phyloP scores from a whole-genome alignment of 2,888 invertebrate genomes.

The Nomada lathburiana region DNA sequence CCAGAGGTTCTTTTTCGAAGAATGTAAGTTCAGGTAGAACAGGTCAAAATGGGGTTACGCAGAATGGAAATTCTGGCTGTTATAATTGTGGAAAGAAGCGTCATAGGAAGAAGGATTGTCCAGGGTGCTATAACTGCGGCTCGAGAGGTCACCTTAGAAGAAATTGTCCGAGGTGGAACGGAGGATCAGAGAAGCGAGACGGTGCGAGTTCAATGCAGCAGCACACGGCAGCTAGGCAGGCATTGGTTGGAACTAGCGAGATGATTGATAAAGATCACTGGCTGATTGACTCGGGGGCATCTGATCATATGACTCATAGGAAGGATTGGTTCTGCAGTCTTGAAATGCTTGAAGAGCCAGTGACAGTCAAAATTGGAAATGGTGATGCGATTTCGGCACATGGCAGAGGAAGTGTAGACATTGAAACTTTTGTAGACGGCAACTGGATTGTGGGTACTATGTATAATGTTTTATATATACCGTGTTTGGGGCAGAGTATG shows the following conservation, averaged over 20 bases:
- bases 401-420: neutral
- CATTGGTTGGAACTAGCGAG: neutral
- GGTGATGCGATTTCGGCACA: neutral
- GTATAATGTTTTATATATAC: neutral
- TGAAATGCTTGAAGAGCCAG: neutral
- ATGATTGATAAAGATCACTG: neutral
- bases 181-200: neutral
- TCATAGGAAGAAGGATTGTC: neutral
- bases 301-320: constrained; percentile 11
- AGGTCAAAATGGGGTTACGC: neutral
- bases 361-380: neutral
- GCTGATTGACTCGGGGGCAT: constrained; percentile 2
- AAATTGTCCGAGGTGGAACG: constrained; percentile 13
- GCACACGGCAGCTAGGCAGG: neutral
- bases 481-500: neutral
- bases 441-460: neutral
- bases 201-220: neutral
- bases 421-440: neutral
- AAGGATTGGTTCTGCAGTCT: neutral
- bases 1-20: neutral
- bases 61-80: neutral
- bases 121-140: constrained; percentile 5
- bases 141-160: constrained; percentile 8
- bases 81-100: neutral
- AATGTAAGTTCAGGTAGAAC: neutral